Conservation (phyloP, 2,888 invertebrate species). For the Germaria angustata region DNA sequence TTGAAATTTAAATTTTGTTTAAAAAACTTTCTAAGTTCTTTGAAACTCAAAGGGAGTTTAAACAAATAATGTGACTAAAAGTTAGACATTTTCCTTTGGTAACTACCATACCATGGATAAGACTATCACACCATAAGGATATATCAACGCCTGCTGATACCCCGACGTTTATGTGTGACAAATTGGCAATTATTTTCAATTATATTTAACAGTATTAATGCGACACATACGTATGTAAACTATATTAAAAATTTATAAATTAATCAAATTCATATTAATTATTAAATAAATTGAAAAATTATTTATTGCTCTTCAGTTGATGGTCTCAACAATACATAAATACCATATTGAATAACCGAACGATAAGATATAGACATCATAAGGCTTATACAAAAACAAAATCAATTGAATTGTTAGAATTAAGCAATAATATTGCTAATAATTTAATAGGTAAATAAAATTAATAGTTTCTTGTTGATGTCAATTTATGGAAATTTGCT, state of each 20-base stretch:
- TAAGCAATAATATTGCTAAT: not conserved
- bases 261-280: not conserved
- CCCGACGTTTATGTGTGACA: too few relatives aligned
- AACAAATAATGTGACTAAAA: too few relatives aligned
- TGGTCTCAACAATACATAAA: not conserved
- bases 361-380: not conserved
- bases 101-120: too few relatives aligned
- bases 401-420: not conserved
- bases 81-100: too few relatives aligned
- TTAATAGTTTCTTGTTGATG: slow-evolving; percentile 29
- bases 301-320: slow-evolving; percentile 6
- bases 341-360: not conserved
- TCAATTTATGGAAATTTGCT: slow-evolving; percentile 11
- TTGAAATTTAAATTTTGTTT: too few relatives aligned
- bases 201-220: too few relatives aligned
- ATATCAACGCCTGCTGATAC: too few relatives aligned
- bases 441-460: slow-evolving; percentile 15
- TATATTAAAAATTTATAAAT: not conserved
- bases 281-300: not conserved
- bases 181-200: too few relatives aligned
- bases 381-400: not conserved
- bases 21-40: too few relatives aligned
- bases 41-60: too few relatives aligned
- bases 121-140: too few relatives aligned
- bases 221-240: too few relatives aligned